A percentile compares a stretch with the other conserved stretches of the same genome.
These are phyloP conservation scores for Auanema freiburgensis DNA, from an alignment of 2,888 invertebrate genomes.

Conservation along the genomic window DNA sequence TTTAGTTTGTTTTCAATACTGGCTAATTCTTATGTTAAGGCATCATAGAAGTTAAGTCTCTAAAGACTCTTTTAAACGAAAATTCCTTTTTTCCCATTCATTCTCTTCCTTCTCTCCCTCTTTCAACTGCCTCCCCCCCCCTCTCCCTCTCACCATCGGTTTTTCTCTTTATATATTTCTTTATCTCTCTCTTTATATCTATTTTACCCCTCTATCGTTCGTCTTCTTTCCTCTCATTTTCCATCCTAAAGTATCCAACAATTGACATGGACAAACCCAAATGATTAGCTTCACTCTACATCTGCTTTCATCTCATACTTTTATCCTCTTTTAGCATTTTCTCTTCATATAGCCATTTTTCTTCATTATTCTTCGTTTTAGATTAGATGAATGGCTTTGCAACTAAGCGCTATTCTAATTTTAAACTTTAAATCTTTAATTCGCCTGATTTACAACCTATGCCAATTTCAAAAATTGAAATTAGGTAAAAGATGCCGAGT, in stretches of 20 bases:
- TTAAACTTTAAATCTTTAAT: too few relatives aligned
- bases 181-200: conserved; percentile 5
- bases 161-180: background rate
- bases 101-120: background rate
- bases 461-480: too few relatives aligned
- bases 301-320: background rate
- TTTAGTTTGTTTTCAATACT: too few relatives aligned
- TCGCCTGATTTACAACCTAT: too few relatives aligned
- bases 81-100: background rate
- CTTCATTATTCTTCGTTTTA: background rate
- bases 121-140: background rate
- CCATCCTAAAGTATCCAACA: background rate
- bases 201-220: background rate
- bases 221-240: conserved; percentile 7
- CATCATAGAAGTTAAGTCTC: background rate
- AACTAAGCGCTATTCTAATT: too few relatives aligned
- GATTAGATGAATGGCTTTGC: background rate
- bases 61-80: background rate
- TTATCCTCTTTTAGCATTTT: background rate
- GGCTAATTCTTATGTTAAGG: background rate
- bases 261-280: too few relatives aligned
- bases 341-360: background rate
- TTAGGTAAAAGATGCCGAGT: too few relatives aligned
- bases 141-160: background rate
- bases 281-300: conserved; percentile 2